These are phyloP conservation scores for Tipula unca DNA, from an alignment of 2,888 invertebrate species.

Conservation along the genomic window DNA sequence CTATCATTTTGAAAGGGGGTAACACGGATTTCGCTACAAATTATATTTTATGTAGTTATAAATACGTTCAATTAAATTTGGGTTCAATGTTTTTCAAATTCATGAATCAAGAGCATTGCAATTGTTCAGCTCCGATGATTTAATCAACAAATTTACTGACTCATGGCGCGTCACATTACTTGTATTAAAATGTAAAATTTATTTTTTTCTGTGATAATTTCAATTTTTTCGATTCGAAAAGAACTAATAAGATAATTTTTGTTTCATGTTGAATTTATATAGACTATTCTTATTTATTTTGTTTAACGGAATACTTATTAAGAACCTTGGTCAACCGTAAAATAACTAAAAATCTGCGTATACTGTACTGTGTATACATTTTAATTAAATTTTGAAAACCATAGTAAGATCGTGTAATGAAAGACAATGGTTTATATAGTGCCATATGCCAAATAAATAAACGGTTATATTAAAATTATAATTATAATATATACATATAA, in stretches of 20 bases:
- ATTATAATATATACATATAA: too few relatives aligned
- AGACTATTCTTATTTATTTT: background rate
- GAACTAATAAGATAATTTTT: background rate
- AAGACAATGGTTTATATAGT: too few relatives aligned
- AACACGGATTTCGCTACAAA: background rate
- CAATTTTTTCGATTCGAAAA: background rate
- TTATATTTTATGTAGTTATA: slow-evolving; percentile 17
- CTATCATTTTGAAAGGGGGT: too few relatives aligned
- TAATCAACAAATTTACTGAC: background rate
- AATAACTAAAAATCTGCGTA: background rate
- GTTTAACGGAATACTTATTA: background rate
- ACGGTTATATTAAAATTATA: too few relatives aligned
- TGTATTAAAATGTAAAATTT: too few relatives aligned
- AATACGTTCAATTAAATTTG: background rate
- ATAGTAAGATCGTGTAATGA: too few relatives aligned
- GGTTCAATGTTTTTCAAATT: background rate
- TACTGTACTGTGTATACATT: too few relatives aligned
- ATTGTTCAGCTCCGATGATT: background rate
- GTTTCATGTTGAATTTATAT: too few relatives aligned
- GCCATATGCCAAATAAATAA: too few relatives aligned
- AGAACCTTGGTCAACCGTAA: background rate
- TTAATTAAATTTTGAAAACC: too few relatives aligned
- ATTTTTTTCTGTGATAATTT: background rate
- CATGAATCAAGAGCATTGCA: background rate
- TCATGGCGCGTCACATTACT: background rate